phyloP scores from a whole-genome alignment of 1,140 invertebrate species.

The Drosophila prosaltans region DNA sequence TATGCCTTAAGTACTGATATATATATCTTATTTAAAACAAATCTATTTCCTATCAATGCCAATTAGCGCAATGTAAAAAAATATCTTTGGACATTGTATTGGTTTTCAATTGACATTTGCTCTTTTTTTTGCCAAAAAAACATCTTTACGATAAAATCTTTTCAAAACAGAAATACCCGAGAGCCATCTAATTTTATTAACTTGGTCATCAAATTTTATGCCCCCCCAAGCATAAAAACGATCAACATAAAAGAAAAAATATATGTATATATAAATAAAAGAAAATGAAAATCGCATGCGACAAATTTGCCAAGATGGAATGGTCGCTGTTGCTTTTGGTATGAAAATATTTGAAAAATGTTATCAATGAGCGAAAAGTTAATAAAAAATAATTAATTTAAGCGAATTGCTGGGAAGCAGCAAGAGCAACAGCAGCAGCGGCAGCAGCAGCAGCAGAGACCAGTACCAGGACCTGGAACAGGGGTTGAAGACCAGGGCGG shows the following conservation, averaged over 20 bases:
- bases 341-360: slow-evolving; percentile 68
- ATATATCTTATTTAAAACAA: no score
- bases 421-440: neutral
- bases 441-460: neutral
- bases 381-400: slow-evolving; percentile 82
- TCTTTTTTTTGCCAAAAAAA: neutral
- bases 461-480: neutral
- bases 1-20: no score
- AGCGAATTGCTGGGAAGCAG: slow-evolving; percentile 43
- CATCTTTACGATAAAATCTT: neutral
- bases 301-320: slow-evolving; percentile 63
- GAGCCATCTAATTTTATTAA: slow-evolving; percentile 68
- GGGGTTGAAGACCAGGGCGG: slow-evolving; percentile 40
- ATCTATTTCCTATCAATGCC: no score
- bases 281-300: slow-evolving; percentile 66
- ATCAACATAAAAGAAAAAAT: slow-evolving; percentile 23
- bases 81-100: no score
- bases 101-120: no score
- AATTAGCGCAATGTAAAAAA: no score
- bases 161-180: slow-evolving; percentile 40
- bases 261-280: neutral
- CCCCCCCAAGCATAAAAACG: slow-evolving; percentile 25
- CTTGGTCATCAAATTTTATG: slow-evolving; percentile 66
- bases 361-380: slow-evolving; percentile 80
- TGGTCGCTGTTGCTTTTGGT: slow-evolving; percentile 13